A percentile compares a stretch with the other conserved stretches of the same genome.
Evolutionary conservation across 2,797 vertebrate genomes (phyloP).

Genomic region (Enteromius treurensis): DNA sequence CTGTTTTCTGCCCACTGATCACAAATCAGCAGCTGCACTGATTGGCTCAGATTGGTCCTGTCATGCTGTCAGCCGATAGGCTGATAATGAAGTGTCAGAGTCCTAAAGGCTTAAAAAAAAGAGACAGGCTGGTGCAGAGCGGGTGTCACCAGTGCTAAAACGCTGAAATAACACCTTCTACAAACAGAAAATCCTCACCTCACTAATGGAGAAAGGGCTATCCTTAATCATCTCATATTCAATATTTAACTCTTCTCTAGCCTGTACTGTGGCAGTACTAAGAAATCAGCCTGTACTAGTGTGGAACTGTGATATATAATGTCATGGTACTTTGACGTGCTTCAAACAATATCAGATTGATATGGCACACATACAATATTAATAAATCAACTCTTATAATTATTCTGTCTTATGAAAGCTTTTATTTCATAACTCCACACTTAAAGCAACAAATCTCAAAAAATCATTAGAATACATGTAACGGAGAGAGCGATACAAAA

Average conservation of each 20-base stretch:
- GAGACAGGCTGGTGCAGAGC: conserved; percentile 34
- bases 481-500: conserved; percentile 22
- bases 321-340: not conserved
- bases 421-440: not conserved
- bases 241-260: conserved; percentile 16
- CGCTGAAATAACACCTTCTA: conserved; percentile 41
- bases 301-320: not conserved
- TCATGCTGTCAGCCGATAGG: conserved; percentile 56
- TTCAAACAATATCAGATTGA: not conserved
- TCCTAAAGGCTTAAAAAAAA: conserved; percentile 44
- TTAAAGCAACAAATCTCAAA: conserved; percentile 6
- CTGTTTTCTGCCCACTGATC: conserved; percentile 30
- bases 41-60: conserved; percentile 60
- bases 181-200: conserved; percentile 18
- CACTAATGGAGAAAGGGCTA: conserved; percentile 26
- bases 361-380: not conserved
- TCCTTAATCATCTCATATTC: conserved; percentile 25
- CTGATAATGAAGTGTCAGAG: conserved; percentile 62
- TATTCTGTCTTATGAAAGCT: not conserved
- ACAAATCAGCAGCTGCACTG: conserved; percentile 50
- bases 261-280: no score
- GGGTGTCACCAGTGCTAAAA: conserved; percentile 46
- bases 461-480: conserved; percentile 27
- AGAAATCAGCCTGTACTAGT: not conserved
- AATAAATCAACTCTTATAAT: not conserved